Evolutionary conservation across 1,140 invertebrate genomes (phyloP).

Genomic region (Drosophila navojoa): DNA sequence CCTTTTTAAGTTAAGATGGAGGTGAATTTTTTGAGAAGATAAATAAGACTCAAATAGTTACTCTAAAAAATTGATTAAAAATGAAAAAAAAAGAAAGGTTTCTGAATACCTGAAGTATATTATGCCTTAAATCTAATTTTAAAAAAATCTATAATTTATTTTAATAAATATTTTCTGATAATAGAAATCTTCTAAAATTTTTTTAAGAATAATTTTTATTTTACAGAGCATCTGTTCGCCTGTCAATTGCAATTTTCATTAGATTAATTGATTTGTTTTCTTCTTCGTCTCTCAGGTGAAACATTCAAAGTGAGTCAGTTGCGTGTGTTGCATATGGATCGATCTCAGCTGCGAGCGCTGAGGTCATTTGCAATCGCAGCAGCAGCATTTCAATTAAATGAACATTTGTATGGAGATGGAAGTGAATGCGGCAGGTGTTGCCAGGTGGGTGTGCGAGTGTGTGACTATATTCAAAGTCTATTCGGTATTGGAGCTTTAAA

Average conservation of each 20-base stretch:
- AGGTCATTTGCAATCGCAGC: constrained; percentile 33
- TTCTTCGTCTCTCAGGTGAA: constrained; percentile 40
- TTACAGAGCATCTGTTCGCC: background rate
- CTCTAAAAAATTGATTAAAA: too few relatives aligned
- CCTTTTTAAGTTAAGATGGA: background rate
- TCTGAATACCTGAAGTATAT: too few relatives aligned
- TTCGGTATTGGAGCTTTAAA: constrained; percentile 12
- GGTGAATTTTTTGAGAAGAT: too few relatives aligned
- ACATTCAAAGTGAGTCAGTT: constrained; percentile 56
- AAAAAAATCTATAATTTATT: too few relatives aligned
- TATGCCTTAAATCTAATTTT: too few relatives aligned
- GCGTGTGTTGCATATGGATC: constrained; percentile 33
- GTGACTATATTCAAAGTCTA: constrained; percentile 17
- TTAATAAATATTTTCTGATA: too few relatives aligned
- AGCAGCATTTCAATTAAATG: constrained; percentile 34
- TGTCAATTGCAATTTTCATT: background rate
- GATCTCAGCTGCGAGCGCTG: constrained; percentile 36
- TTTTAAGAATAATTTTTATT: too few relatives aligned
- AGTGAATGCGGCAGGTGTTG: constrained; percentile 23
- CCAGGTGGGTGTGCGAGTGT: constrained; percentile 16
- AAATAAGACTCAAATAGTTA: too few relatives aligned
- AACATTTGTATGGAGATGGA: constrained; percentile 14
- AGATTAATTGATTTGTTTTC: constrained; percentile 36
- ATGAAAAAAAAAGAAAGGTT: too few relatives aligned
- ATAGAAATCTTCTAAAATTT: too few relatives aligned